Evolutionary conservation across 2,113 vertebrate species (phyloP).

Genomic region (Saguinus midas): DNA sequence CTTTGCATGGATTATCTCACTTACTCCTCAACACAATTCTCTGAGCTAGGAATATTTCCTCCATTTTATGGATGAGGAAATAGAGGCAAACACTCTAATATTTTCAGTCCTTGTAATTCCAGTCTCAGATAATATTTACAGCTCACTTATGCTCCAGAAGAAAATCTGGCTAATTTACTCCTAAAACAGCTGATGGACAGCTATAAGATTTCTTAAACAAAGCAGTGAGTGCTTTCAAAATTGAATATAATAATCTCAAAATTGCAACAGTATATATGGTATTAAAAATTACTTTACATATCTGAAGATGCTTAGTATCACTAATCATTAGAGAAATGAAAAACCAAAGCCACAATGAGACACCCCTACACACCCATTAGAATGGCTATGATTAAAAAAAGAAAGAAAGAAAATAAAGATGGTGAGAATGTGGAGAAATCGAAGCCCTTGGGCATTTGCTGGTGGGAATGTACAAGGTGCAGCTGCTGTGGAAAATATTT

Average conservation of each 20-base stretch:
- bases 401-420: neutral
- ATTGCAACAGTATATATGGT: neutral
- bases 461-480: neutral
- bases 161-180: conserved; percentile 24
- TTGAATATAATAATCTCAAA: neutral
- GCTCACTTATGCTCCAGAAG: neutral
- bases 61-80: neutral
- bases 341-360: neutral
- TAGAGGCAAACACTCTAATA: neutral
- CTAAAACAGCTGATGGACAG: conserved; percentile 16
- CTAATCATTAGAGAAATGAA: neutral
- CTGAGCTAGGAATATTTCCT: neutral
- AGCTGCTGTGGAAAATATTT: neutral
- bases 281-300: neutral
- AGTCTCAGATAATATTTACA: neutral
- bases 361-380: neutral
- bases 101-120: neutral
- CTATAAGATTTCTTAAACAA: conserved; percentile 29
- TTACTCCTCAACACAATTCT: neutral
- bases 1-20: neutral
- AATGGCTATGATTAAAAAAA: neutral
- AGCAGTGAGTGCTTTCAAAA: neutral
- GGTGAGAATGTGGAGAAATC: neutral
- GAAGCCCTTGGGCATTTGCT: neutral
- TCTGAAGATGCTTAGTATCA: neutral